These are phyloP conservation scores for Aethes cnicana DNA, from an alignment of 2,888 invertebrate genomes.

Conservation along the genomic window DNA sequence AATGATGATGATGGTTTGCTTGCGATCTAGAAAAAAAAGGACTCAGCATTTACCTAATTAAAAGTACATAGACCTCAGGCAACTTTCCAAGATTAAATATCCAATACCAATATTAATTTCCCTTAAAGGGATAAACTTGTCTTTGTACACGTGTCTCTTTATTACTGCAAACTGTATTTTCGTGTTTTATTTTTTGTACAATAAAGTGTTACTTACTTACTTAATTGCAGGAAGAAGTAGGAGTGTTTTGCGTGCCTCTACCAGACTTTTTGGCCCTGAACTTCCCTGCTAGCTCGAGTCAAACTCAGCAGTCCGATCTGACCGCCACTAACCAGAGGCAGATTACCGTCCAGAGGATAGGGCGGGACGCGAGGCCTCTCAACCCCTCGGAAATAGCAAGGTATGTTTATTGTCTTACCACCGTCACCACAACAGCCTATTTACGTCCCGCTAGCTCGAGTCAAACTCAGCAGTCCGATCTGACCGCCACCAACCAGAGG, in stretches of 20 bases:
- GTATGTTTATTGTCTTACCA: background rate
- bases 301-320: conserved; percentile 41
- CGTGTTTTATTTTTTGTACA: too few relatives aligned
- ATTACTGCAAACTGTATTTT: too few relatives aligned
- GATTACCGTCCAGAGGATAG: conserved; percentile 81
- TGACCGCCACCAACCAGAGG: conserved; percentile 48
- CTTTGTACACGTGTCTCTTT: too few relatives aligned
- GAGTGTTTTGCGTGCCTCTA: conserved; percentile 70
- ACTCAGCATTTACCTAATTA: too few relatives aligned
- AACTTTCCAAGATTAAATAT: too few relatives aligned
- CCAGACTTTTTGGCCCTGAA: conserved; percentile 68
- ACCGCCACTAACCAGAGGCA: conserved; percentile 58
- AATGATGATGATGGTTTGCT: too few relatives aligned
- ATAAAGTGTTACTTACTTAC: too few relatives aligned
- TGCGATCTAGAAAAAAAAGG: too few relatives aligned
- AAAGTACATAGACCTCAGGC: too few relatives aligned
- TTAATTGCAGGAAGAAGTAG: conserved; percentile 65
- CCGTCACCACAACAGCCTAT: background rate
- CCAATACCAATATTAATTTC: too few relatives aligned
- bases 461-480: conserved; percentile 41
- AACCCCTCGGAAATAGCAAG: conserved; percentile 77
- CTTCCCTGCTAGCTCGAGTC: conserved; percentile 57
- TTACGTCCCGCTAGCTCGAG: conserved; percentile 52
- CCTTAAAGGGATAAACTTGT: too few relatives aligned
- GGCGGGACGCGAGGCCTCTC: conserved; percentile 80